Base-by-base conservation (phyloP, 1,140 invertebrate species). In the Pseudomyrmex gracilis region DNA sequence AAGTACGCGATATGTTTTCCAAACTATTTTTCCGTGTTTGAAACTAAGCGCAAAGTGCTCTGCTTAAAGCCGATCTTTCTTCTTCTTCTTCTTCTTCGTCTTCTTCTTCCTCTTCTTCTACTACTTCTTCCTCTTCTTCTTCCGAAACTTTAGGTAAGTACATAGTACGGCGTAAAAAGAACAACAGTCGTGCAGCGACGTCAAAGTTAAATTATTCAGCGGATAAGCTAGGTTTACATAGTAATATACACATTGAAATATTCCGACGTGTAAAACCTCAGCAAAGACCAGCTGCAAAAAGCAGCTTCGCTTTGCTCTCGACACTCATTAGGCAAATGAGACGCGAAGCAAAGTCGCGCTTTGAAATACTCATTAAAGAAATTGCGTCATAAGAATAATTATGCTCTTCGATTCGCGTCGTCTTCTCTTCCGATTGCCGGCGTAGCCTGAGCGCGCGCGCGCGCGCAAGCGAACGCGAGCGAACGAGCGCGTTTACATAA, bases 241-340 rank as follows among this genome's bases (percentile, higher is more conserved):
- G 4, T 53, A 77, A 55, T 45, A 43, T 17, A 47, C 49, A 45
- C 53, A 49, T 58, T 45, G 43, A 57, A 55, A 80, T 24, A 55
- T 53, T 51, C 10, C 12, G 24, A 45, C 0, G 0, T 24, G 51
- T 34, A 34, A 78, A 70, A 49, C 15, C 2, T 43, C 34, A 67
- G 12, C n/a, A 17, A 45, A 10, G 2, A 34, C 2, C 12, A 12
- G 45, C 9, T 22, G 43, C 34, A 34, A 70, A 80, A 77, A 80
- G 49, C n/a, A 78, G 20, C 17, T 53, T 34, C 51, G 24, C 5
- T 77, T 71, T 13, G 45, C 43, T 58, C 58, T 70, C 20, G 43
- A n/a, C 10, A 58, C 70, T 70, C 22, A 71, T 71, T 70, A 71
- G 22, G n/a, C 43, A 71, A 80, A 60, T 71, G 24, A 9, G n/a